These are phyloP conservation scores for Labeo catla DNA, from an alignment of 2,113 vertebrate genomes.

Conservation along the genomic window DNA sequence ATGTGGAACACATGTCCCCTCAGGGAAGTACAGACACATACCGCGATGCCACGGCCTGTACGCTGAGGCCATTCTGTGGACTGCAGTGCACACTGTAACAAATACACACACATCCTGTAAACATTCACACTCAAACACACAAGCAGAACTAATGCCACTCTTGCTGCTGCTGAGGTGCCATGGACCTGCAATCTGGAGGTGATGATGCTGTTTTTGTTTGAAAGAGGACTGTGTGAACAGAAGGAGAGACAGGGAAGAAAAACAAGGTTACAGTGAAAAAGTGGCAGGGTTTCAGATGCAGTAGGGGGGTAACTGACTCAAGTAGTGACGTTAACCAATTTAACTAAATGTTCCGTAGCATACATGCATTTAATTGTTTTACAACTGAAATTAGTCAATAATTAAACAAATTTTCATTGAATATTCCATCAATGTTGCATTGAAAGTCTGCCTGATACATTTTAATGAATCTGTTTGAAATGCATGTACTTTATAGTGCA, in stretches of 20 bases:
- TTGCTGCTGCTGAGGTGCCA: constrained; percentile 27
- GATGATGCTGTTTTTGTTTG: constrained; percentile 8
- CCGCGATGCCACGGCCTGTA: not conserved
- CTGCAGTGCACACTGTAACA: constrained; percentile 20
- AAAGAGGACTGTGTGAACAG: not conserved
- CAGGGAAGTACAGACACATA: constrained; percentile 20
- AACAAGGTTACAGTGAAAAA: not conserved
- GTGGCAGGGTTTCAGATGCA: not conserved
- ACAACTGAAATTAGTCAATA: not conserved
- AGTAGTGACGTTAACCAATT: not conserved
- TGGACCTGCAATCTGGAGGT: constrained; percentile 19
- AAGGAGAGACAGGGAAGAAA: not conserved
- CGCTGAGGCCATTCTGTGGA: not conserved
- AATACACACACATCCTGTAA: constrained; percentile 14
- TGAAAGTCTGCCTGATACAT: not conserved
- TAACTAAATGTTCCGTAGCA: not conserved
- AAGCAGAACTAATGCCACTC: constrained; percentile 21
- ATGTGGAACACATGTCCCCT: constrained; percentile 41
- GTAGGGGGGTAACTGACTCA: not conserved
- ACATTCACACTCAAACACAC: constrained; percentile 29
- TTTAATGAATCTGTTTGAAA: not conserved
- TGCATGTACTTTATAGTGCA: too few relatives aligned
- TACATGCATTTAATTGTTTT: not conserved
- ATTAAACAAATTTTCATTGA: not conserved
- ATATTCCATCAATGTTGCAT: not conserved